Evolutionary conservation across 2,113 vertebrate genomes (phyloP).

Genomic region (Steatornis caripensis): DNA sequence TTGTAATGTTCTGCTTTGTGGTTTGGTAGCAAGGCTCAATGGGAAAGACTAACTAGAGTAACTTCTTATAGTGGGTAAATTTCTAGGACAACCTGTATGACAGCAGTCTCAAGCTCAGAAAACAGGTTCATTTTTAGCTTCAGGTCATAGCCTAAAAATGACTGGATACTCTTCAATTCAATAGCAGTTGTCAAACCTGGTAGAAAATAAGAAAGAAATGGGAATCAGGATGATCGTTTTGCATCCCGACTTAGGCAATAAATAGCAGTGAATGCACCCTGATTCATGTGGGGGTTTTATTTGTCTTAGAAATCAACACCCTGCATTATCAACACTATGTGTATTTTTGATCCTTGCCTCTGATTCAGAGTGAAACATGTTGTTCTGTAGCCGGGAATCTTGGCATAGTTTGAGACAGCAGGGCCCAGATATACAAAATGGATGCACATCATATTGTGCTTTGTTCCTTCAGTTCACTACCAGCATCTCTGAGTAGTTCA

Average conservation of each 20-base stretch:
- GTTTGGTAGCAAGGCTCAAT: background rate
- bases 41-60: background rate
- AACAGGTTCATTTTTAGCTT: background rate
- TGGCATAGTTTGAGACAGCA: background rate
- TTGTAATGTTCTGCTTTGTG: background rate
- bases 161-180: background rate
- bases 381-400: background rate
- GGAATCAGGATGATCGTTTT: background rate
- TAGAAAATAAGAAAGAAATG: background rate
- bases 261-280: background rate
- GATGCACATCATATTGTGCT: background rate
- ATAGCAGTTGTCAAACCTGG: background rate
- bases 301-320: background rate
- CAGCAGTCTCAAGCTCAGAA: background rate
- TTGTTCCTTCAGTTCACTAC: background rate
- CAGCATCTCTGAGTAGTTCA: background rate
- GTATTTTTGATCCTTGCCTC: background rate
- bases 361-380: background rate
- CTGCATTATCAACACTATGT: background rate
- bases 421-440: background rate
- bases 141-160: background rate
- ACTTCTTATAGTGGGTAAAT: background rate
- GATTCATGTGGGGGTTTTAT: background rate
- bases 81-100: background rate
- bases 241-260: background rate